These are phyloP conservation scores for Octodonta nipae DNA, from an alignment of 2,888 invertebrate species.

Conservation along the genomic window DNA sequence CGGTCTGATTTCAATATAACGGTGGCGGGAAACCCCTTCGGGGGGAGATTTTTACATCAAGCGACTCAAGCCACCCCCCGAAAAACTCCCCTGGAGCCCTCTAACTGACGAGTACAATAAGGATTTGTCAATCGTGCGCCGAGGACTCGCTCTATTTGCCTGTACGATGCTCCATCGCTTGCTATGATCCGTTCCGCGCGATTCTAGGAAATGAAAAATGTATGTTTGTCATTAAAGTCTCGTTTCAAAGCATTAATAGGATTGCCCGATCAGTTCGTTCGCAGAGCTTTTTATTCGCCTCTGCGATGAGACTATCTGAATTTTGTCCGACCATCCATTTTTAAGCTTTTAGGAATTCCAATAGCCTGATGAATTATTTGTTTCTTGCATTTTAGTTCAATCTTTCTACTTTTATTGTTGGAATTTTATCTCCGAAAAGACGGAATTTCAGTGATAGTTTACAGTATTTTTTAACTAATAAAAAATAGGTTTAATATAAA, in stretches of 20 bases:
- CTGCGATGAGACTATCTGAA: conserved; percentile 10
- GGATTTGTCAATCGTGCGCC: conserved; percentile 32
- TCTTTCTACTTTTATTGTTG: too few relatives aligned
- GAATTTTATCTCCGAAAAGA: too few relatives aligned
- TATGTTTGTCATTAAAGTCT: conserved; percentile 29
- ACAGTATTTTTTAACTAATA: too few relatives aligned
- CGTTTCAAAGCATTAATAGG: conserved; percentile 28
- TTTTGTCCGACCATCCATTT: too few relatives aligned
- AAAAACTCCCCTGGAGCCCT: conserved; percentile 9
- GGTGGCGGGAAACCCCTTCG: conserved; percentile 28
- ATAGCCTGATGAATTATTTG: too few relatives aligned
- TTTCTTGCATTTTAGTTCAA: too few relatives aligned
- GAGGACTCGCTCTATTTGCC: conserved; percentile 27
- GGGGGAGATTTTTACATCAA: conserved; percentile 30
- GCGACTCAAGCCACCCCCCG: conserved; percentile 10
- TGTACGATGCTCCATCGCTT: conserved; percentile 14
- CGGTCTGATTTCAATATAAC: conserved; percentile 31
- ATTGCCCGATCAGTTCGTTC: conserved; percentile 15
- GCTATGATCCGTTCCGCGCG: conserved; percentile 17
- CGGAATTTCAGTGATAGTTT: too few relatives aligned
- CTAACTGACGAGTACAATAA: conserved; percentile 26
- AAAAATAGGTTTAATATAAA: too few relatives aligned
- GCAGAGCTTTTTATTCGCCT: conserved; percentile 12
- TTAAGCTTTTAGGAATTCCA: too few relatives aligned
- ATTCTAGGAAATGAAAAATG: conserved; percentile 32